These are phyloP conservation scores for Alsophila aescularia DNA, from an alignment of 2,888 invertebrate genomes.

Conservation along the genomic window DNA sequence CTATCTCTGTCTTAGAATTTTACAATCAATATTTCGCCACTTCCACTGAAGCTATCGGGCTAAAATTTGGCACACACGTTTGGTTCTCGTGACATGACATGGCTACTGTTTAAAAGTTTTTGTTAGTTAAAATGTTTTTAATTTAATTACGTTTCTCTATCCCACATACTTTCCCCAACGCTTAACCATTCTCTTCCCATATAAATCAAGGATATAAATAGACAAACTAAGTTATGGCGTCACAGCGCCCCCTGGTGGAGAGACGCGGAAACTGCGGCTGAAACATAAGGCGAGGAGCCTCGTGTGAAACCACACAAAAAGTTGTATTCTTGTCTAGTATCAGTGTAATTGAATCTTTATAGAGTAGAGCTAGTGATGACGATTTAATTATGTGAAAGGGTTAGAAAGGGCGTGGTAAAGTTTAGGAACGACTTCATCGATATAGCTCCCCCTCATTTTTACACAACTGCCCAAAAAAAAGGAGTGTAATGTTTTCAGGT, in stretches of 20 bases:
- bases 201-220: conserved; percentile 5
- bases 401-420: not conserved
- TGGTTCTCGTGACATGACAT: too few relatives aligned
- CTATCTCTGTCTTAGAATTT: too few relatives aligned
- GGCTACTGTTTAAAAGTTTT: too few relatives aligned
- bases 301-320: conserved; percentile 34
- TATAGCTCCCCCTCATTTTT: too few relatives aligned
- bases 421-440: not conserved
- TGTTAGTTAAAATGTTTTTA: too few relatives aligned
- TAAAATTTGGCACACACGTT: too few relatives aligned
- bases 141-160: too few relatives aligned
- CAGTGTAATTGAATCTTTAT: conserved; percentile 20
- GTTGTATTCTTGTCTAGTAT: not conserved
- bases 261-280: conserved; percentile 29
- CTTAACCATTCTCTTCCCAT: not conserved
- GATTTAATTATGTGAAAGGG: conserved; percentile 6
- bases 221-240: not conserved
- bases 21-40: too few relatives aligned
- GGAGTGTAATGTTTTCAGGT: too few relatives aligned
- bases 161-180: too few relatives aligned
- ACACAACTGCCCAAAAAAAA: too few relatives aligned
- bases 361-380: conserved; percentile 1
- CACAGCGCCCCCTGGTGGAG: conserved; percentile 10
- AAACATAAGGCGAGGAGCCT: conserved; percentile 21
- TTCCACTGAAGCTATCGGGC: too few relatives aligned